phyloP scores from a whole-genome alignment of 2,888 invertebrate species.

The Hermaeophaga mercurialis region DNA sequence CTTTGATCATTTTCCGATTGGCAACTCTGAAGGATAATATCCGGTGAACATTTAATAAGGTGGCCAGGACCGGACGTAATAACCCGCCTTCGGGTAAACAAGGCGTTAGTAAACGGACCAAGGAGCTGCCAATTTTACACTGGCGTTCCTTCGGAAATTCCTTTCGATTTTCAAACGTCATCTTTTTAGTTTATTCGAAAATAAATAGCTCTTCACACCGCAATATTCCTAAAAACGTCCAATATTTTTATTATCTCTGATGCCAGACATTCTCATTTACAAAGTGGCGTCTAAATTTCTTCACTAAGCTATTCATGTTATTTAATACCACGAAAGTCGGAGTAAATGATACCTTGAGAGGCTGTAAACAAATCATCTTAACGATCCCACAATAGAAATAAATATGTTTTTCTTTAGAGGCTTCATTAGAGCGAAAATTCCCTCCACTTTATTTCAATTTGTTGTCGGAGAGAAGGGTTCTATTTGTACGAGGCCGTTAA shows the following conservation, averaged over 20 bases:
- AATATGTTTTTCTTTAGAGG: conserved; percentile 17
- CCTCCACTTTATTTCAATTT: conserved; percentile 20
- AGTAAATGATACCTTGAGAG: conserved; percentile 14
- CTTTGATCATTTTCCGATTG: conserved; percentile 48
- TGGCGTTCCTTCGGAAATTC: too few species aligned
- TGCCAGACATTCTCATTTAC: conserved; percentile 13
- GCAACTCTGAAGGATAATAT: conserved; percentile 45
- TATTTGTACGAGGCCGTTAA: too few species aligned
- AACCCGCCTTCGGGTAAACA: conserved; percentile 43
- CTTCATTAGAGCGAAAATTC: conserved; percentile 12
- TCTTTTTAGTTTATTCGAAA: too few species aligned
- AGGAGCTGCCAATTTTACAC: background rate
- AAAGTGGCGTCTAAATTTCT: conserved; percentile 18
- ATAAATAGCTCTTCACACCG: too few species aligned
- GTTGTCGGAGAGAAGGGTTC: background rate
- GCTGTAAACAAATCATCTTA: conserved; percentile 24
- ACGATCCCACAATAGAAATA: conserved; percentile 20
- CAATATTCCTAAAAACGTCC: too few species aligned
- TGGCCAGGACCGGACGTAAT: conserved; percentile 47
- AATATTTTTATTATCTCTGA: conserved; percentile 13
- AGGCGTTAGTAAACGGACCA: conserved; percentile 1
- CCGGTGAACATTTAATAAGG: conserved; percentile 47
- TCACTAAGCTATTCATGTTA: conserved; percentile 10
- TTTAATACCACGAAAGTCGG: conserved; percentile 7
- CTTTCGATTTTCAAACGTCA: too few species aligned